Conservation (phyloP, 2,797 vertebrate genomes). For the Helarctos malayanus region DNA sequence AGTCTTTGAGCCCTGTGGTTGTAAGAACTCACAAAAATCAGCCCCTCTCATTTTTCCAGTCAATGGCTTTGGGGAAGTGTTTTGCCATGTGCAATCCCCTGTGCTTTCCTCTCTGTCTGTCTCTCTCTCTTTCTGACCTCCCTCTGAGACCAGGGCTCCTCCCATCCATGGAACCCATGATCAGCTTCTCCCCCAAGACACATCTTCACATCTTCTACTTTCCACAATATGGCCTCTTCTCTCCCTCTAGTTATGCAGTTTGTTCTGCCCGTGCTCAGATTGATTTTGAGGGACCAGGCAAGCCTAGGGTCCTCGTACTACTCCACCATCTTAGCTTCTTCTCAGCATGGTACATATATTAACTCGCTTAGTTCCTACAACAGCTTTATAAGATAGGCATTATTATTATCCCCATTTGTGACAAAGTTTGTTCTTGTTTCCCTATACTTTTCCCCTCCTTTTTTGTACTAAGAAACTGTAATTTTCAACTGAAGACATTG, state of each 20-base stretch:
- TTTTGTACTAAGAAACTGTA: neutral
- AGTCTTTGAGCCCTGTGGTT: neutral
- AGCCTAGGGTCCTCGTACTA: neutral
- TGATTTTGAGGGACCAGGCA: neutral
- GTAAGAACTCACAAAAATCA: neutral
- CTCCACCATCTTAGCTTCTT: neutral
- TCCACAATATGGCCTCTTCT: neutral
- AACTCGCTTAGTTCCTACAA: neutral
- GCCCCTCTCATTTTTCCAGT: neutral
- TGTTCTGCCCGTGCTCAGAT: neutral
- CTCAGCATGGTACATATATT: neutral
- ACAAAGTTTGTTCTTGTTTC: slow-evolving; percentile 41
- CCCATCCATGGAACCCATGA: neutral
- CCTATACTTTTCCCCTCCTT: neutral
- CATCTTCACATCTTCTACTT: neutral
- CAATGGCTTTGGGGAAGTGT: neutral
- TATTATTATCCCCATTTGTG: neutral
- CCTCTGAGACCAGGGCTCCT: neutral
- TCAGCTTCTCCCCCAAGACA: neutral
- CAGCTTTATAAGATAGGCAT: neutral
- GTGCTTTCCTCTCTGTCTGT: neutral
- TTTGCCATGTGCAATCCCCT: neutral
- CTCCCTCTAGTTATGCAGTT: neutral
- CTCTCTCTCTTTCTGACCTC: neutral
- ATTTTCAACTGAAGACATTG: neutral